Evolutionary conservation across 1,140 invertebrate species (phyloP).

Genomic region (Sesamia nonagrioides): DNA sequence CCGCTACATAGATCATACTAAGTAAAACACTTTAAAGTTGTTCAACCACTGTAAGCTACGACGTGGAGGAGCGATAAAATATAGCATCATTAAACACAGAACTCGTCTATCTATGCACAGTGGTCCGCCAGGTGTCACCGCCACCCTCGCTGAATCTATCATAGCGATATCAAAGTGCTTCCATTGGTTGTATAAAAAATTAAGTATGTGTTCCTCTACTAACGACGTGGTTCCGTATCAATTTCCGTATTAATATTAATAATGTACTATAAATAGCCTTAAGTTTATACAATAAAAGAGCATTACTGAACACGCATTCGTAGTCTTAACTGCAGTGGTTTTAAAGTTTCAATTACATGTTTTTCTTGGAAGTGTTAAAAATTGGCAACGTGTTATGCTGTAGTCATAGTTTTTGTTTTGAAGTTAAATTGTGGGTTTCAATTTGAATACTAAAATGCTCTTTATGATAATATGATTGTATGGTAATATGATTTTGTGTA

Average conservation of each 20-base stretch:
- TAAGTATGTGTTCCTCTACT: slow-evolving; percentile 14
- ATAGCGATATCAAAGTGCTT: slow-evolving; percentile 53
- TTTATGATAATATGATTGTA: slow-evolving; percentile 32
- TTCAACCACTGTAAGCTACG: slow-evolving; percentile 31
- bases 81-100: slow-evolving; percentile 53
- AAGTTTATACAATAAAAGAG: too few relatives aligned
- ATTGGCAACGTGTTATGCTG: background rate
- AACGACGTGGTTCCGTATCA: slow-evolving; percentile 5
- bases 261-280: too few relatives aligned
- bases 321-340: too few relatives aligned
- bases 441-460: slow-evolving; percentile 13
- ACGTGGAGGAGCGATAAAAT: slow-evolving; percentile 41
- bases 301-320: too few relatives aligned
- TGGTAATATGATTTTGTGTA: slow-evolving; percentile 18
- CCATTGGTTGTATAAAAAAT: slow-evolving; percentile 60
- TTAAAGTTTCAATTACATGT: too few relatives aligned
- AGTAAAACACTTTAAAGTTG: slow-evolving; percentile 38
- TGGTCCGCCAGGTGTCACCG: slow-evolving; percentile 53
- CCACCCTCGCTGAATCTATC: slow-evolving; percentile 60
- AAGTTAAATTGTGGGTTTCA: background rate
- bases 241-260: too few relatives aligned
- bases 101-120: slow-evolving; percentile 58
- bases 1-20: background rate
- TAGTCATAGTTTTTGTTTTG: background rate
- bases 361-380: background rate